A percentile compares a stretch with the other conserved stretches of the same genome.
phyloP scores from a whole-genome alignment of 2,888 invertebrate species.

The Teleogryllus oceanicus region DNA sequence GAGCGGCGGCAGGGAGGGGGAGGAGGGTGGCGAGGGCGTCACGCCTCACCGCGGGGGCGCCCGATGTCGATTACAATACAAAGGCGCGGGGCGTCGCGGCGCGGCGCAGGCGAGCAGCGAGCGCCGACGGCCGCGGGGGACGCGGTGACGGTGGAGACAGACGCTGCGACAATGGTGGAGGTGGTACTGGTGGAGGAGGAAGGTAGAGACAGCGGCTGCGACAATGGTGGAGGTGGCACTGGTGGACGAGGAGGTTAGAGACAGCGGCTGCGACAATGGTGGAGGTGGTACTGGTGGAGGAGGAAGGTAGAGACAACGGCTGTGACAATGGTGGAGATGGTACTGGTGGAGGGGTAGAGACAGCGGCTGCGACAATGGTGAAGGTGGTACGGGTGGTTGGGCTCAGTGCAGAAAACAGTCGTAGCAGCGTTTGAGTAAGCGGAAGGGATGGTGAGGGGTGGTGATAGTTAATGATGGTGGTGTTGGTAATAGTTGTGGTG shows the following conservation, averaged over 20 bases:
- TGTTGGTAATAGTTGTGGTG: no score
- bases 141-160: background rate
- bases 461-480: no score
- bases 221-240: background rate
- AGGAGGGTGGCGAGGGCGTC: background rate
- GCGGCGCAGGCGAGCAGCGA: background rate
- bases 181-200: background rate
- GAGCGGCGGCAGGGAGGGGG: background rate
- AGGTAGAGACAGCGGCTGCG: background rate
- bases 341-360: background rate
- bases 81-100: background rate
- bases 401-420: no score
- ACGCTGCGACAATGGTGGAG: background rate
- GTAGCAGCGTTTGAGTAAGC: no score
- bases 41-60: slow-evolving; percentile 18
- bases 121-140: background rate
- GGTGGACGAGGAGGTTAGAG: background rate
- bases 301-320: background rate
- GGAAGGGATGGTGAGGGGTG: no score
- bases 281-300: background rate
- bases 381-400: background rate
- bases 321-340: background rate
- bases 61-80: background rate
- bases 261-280: background rate
- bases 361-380: background rate